Percentiles rank a stretch among this genome's conserved stretches.
Evolutionary conservation across 2,888 invertebrate species (phyloP).

Genomic region (Ctenicera cuprea): DNA sequence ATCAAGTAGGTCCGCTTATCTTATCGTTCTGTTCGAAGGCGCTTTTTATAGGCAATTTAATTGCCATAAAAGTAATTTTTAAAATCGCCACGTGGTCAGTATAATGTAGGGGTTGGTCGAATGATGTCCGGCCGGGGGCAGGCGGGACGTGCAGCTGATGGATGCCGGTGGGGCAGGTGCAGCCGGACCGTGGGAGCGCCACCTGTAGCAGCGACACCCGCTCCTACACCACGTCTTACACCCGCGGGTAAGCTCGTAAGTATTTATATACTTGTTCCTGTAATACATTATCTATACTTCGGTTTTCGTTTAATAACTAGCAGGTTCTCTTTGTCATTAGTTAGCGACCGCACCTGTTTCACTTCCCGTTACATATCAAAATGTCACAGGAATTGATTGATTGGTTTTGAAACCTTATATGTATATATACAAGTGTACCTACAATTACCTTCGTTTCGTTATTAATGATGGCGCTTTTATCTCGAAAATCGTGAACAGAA

Average conservation of each 20-base stretch:
- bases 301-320: conserved; percentile 52
- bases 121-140: conserved; percentile 41
- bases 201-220: conserved; percentile 60
- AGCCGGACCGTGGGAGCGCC: conserved; percentile 62
- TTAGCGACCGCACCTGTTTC: conserved; percentile 50
- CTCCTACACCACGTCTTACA: conserved; percentile 56
- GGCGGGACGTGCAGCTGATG: conserved; percentile 56
- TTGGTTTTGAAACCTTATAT: conserved; percentile 47
- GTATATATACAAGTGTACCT: conserved; percentile 36
- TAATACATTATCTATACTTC: conserved; percentile 52
- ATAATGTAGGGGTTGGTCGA: conserved; percentile 45
- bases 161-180: conserved; percentile 61
- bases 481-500: conserved; percentile 15
- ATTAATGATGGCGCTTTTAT: conserved; percentile 41
- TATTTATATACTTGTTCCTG: conserved; percentile 53
- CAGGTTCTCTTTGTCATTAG: conserved; percentile 51
- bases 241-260: conserved; percentile 56
- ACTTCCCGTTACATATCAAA: conserved; percentile 51
- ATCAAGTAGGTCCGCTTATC: conserved; percentile 27
- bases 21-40: conserved; percentile 37
- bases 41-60: conserved; percentile 46
- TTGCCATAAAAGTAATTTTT: conserved; percentile 46
- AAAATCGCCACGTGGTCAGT: conserved; percentile 49
- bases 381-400: conserved; percentile 51
- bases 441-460: conserved; percentile 41